phyloP scores from a whole-genome alignment of 2,888 invertebrate species.

The Caenorhabditis sinica region DNA sequence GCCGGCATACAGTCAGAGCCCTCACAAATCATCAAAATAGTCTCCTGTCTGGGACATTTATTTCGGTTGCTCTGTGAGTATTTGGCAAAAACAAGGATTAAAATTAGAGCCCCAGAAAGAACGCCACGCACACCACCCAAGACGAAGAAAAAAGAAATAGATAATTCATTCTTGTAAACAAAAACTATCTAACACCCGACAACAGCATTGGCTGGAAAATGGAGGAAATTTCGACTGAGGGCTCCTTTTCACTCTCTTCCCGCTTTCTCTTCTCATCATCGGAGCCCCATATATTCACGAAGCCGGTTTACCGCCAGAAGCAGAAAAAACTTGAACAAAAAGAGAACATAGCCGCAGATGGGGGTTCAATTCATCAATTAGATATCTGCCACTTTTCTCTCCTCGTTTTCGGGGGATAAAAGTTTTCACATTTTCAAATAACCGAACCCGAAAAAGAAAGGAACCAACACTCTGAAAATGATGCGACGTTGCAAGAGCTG shows the following conservation, averaged over 20 bases:
- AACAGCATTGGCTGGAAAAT: slow-evolving; percentile 2
- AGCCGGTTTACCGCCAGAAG: background rate
- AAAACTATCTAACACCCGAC: slow-evolving; percentile 51
- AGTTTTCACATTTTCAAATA: slow-evolving; percentile 33
- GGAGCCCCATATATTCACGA: slow-evolving; percentile 5
- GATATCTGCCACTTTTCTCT: slow-evolving; percentile 18
- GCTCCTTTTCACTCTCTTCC: slow-evolving; percentile 1
- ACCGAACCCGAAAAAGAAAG: slow-evolving; percentile 4
- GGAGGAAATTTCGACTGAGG: slow-evolving; percentile 7
- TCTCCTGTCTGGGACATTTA: slow-evolving; percentile 17
- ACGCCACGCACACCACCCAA: background rate
- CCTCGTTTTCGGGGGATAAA: background rate
- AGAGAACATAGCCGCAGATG: slow-evolving; percentile 63
- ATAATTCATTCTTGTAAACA: slow-evolving; percentile 63
- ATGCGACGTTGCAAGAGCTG: slow-evolving; percentile 51
- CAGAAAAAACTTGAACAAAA: slow-evolving; percentile 37
- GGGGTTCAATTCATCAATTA: slow-evolving; percentile 58
- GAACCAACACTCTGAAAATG: slow-evolving; percentile 28
- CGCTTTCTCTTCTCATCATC: slow-evolving; percentile 13
- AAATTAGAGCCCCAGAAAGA: slow-evolving; percentile 16
- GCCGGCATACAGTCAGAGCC: background rate
- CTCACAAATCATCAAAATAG: slow-evolving; percentile 18
- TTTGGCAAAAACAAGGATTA: slow-evolving; percentile 52
- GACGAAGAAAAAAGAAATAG: background rate
- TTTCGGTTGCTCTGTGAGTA: slow-evolving; percentile 5